Percentiles rank a stretch among this genome's conserved stretches.
phyloP scores from a whole-genome alignment of 2,113 vertebrate genomes.

The Rhinolophus ferrumequinum region DNA sequence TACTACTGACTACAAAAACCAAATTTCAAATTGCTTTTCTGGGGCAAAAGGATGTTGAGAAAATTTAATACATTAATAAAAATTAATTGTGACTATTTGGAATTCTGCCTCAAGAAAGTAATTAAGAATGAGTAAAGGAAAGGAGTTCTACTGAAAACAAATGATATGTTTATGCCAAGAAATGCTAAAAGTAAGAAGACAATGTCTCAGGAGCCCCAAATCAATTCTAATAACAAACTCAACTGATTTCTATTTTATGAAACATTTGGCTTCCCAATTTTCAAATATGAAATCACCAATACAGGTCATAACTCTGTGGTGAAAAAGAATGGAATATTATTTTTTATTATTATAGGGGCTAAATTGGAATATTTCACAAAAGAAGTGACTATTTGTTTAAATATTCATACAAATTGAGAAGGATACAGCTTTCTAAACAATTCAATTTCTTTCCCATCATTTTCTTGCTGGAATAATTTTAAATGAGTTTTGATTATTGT shows the following conservation, averaged over 20 bases:
- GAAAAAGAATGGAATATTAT: constrained; percentile 61
- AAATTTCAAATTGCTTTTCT: constrained; percentile 78
- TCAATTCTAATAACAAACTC: constrained; percentile 70
- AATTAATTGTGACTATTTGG: constrained; percentile 74
- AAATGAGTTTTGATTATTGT: constrained; percentile 42
- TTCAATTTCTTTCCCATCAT: constrained; percentile 33
- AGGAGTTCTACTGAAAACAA: constrained; percentile 60
- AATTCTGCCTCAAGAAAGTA: constrained; percentile 73
- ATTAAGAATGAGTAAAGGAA: constrained; percentile 79
- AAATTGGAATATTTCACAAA: constrained; percentile 41
- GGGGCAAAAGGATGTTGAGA: constrained; percentile 69
- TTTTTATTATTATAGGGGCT: constrained; percentile 40
- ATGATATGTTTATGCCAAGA: constrained; percentile 72
- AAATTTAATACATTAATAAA: constrained; percentile 81
- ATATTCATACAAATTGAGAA: constrained; percentile 7
- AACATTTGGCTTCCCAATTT: constrained; percentile 78
- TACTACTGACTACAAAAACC: constrained; percentile 60
- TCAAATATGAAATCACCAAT: constrained; percentile 58
- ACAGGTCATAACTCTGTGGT: constrained; percentile 48
- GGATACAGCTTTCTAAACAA: constrained; percentile 47
- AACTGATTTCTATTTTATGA: constrained; percentile 76
- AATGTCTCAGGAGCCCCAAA: constrained; percentile 65
- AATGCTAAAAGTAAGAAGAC: constrained; percentile 72
- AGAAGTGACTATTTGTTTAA: constrained; percentile 53
- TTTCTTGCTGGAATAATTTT: constrained; percentile 41